A percentile compares a stretch with the other conserved stretches of the same genome.
Conservation (phyloP, 64 coral and sea anemone genomes). For the Montipora foliosa region DNA sequence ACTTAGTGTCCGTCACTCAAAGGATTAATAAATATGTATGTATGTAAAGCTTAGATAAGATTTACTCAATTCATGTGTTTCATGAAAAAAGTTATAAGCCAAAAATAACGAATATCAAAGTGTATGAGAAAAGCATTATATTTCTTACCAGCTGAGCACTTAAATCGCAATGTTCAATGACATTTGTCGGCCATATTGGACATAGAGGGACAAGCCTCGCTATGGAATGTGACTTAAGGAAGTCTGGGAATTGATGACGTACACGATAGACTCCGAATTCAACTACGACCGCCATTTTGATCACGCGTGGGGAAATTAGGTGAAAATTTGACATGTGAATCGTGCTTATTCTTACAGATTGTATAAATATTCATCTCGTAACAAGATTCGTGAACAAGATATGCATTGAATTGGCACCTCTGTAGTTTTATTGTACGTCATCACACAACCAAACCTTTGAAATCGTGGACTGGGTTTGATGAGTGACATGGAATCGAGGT, state of each 20-base stretch:
- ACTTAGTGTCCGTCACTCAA: too few species aligned
- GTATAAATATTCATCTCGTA: neutral
- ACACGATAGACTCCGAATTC: neutral
- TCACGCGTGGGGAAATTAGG: constrained; percentile 11
- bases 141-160: constrained; percentile 1
- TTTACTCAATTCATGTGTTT: neutral
- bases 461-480: constrained; percentile 30
- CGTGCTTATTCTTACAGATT: neutral
- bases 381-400: neutral
- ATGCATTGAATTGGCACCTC: neutral
- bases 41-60: neutral
- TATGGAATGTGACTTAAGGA: constrained; percentile 12
- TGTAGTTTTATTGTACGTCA: constrained; percentile 20
- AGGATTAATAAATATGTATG: too few species aligned
- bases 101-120: neutral
- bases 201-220: constrained; percentile 19
- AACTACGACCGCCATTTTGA: neutral
- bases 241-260: constrained; percentile 32
- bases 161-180: neutral
- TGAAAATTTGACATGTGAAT: neutral
- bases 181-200: constrained; percentile 19
- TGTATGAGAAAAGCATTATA: neutral
- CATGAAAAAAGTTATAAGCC: neutral
- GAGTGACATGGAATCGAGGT: constrained; percentile 75
- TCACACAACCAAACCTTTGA: constrained; percentile 27